Percentiles rank a stretch among this genome's conserved stretches.
Conservation (phyloP, 2,888 invertebrate genomes). For the Horisme vitalbata region DNA sequence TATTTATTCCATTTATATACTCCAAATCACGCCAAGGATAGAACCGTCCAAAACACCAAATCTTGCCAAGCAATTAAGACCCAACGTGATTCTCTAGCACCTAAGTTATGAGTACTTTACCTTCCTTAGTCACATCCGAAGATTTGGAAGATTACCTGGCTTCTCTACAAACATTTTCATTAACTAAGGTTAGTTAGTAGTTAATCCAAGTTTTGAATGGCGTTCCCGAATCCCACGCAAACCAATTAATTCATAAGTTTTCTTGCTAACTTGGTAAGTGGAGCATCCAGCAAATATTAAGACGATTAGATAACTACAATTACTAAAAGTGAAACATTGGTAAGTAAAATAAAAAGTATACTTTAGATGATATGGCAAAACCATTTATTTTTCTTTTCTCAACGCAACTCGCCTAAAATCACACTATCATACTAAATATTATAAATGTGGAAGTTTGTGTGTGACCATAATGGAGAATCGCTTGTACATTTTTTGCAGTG, state of each 20-base stretch:
- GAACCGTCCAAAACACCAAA: slow-evolving; percentile 1
- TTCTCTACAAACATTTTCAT: slow-evolving; percentile 22
- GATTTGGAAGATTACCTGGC: slow-evolving; percentile 15
- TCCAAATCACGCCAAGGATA: background rate
- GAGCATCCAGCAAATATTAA: too few species aligned
- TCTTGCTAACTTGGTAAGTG: slow-evolving; percentile 4
- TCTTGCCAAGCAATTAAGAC: slow-evolving; percentile 8
- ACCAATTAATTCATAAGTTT: slow-evolving; percentile 18
- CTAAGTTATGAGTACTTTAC: slow-evolving; percentile 17
- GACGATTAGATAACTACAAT: too few species aligned
- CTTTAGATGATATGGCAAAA: too few species aligned
- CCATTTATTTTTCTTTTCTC: too few species aligned
- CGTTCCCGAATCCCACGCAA: slow-evolving; percentile 5
- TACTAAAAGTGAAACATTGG: too few species aligned
- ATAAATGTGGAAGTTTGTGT: too few species aligned
- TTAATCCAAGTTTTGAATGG: slow-evolving; percentile 13
- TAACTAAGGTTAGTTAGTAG: slow-evolving; percentile 9
- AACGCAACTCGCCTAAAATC: too few species aligned
- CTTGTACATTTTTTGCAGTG: too few species aligned
- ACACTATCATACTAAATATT: too few species aligned
- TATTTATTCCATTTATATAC: too few species aligned
- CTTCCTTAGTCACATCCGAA: slow-evolving; percentile 4
- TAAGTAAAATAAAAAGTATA: too few species aligned
- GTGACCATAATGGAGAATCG: too few species aligned
- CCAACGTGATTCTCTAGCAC: slow-evolving; percentile 20